These are phyloP conservation scores for Stegastes partitus DNA, from an alignment of 2,113 vertebrate species.

Conservation along the genomic window DNA sequence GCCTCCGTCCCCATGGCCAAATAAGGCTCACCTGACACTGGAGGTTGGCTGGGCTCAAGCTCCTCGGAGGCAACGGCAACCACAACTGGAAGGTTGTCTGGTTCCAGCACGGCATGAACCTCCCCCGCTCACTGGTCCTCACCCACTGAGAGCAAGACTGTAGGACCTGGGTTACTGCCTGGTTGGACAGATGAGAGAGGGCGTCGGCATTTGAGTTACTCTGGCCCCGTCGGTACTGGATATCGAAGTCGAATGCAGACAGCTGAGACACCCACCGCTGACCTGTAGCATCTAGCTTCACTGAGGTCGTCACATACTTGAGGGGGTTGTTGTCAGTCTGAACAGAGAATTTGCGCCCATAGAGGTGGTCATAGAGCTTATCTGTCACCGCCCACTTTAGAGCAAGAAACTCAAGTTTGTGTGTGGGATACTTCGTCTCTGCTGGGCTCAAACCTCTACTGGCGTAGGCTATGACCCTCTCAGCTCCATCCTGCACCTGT, in stretches of 20 bases:
- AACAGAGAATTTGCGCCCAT: not conserved
- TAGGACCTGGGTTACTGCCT: not conserved
- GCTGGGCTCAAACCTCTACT: slow-evolving; percentile 27
- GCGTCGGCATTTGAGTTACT: not conserved
- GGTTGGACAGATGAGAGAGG: not conserved
- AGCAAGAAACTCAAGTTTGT: not conserved
- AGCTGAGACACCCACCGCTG: slow-evolving; percentile 7
- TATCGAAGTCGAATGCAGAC: slow-evolving; percentile 2
- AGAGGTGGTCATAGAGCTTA: slow-evolving; percentile 26
- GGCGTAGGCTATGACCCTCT: slow-evolving; percentile 32
- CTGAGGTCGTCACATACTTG: slow-evolving; percentile 1
- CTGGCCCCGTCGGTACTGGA: not conserved
- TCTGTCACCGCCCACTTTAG: too few relatives aligned
- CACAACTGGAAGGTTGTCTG: too few relatives aligned
- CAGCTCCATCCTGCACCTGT: not conserved
- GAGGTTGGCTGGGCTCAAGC: too few relatives aligned
- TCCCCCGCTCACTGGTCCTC: not conserved
- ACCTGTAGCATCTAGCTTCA: not conserved
- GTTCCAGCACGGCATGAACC: too few relatives aligned
- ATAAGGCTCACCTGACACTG: not conserved
- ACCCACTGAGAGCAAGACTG: not conserved
- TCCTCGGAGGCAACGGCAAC: not conserved
- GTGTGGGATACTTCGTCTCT: slow-evolving; percentile 7
- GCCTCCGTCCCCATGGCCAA: not conserved
- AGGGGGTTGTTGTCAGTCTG: slow-evolving; percentile 20